A percentile compares a stretch with the other conserved stretches of the same genome.
These are phyloP conservation scores for Ramphastos sulfuratus DNA, from an alignment of 2,113 vertebrate species.

Conservation along the genomic window DNA sequence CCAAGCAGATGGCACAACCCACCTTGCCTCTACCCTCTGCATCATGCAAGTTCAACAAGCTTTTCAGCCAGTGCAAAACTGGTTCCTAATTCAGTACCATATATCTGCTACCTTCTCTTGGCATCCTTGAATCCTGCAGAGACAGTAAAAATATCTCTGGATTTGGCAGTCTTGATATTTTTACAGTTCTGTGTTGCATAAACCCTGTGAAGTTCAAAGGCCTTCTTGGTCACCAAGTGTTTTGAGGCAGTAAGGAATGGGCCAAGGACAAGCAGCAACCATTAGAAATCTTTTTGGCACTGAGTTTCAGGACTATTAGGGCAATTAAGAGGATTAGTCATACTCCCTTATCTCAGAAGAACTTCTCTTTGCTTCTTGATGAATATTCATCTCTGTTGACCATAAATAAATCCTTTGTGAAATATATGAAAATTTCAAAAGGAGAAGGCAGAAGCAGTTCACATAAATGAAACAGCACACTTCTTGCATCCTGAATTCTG, in stretches of 20 bases:
- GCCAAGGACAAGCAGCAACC: background rate
- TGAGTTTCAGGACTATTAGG: background rate
- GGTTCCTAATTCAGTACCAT: background rate
- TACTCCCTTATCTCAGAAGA: background rate
- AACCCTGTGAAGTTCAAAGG: conserved; percentile 3
- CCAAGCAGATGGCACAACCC: conserved; percentile 44
- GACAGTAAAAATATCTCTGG: conserved; percentile 29
- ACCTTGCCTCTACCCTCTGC: background rate
- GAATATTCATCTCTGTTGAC: background rate
- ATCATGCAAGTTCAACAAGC: background rate
- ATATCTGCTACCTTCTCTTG: conserved; percentile 15
- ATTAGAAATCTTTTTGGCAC: background rate
- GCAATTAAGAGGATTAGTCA: background rate
- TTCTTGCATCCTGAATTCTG: background rate
- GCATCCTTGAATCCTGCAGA: conserved; percentile 16
- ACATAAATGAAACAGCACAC: background rate
- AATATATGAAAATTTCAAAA: background rate
- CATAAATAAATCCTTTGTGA: conserved; percentile 5
- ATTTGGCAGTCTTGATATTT: background rate
- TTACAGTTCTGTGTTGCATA: background rate
- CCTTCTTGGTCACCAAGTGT: background rate
- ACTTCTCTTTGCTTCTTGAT: background rate
- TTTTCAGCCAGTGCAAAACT: conserved; percentile 18
- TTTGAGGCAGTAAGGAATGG: background rate
- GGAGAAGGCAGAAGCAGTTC: background rate